These are phyloP conservation scores for Keiferia lycopersicella DNA, from an alignment of 2,888 invertebrate genomes.

Conservation along the genomic window DNA sequence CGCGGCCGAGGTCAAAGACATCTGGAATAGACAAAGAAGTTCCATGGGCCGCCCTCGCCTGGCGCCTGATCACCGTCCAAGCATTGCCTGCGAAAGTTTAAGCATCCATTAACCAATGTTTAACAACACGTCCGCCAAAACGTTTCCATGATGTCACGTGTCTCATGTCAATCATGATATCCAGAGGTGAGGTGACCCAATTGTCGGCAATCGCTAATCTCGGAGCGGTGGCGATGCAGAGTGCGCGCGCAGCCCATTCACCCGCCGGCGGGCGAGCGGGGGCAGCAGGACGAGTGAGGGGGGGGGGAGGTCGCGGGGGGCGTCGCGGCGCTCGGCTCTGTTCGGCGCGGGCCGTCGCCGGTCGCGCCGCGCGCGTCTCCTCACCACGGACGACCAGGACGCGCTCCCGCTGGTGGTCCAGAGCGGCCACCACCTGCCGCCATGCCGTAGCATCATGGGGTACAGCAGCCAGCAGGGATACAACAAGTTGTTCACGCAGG, in stretches of 20 bases:
- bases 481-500: conserved; percentile 92
- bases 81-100: not conserved
- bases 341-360: conserved; percentile 53
- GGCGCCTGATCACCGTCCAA: not conserved
- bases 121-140: conserved; percentile 4
- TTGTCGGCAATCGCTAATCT: conserved; percentile 49
- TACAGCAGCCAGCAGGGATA: conserved; percentile 89
- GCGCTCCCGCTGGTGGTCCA: conserved; percentile 78
- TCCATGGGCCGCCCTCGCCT: not conserved
- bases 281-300: conserved; percentile 28
- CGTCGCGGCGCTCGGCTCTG: conserved; percentile 27
- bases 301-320: conserved; percentile 27
- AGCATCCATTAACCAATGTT: not conserved
- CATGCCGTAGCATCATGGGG: conserved; percentile 85
- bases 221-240: conserved; percentile 28
- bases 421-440: conserved; percentile 71
- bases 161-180: conserved; percentile 8
- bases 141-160: conserved; percentile 8
- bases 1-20: conserved; percentile 12
- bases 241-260: conserved; percentile 75
- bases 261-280: conserved; percentile 34
- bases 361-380: conserved; percentile 41
- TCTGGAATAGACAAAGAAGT: not conserved
- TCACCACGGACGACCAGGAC: conserved; percentile 78
- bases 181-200: conserved; percentile 48